phyloP scores from a whole-genome alignment of 2,113 vertebrate genomes.

The Petrocephalus zakoni region DNA sequence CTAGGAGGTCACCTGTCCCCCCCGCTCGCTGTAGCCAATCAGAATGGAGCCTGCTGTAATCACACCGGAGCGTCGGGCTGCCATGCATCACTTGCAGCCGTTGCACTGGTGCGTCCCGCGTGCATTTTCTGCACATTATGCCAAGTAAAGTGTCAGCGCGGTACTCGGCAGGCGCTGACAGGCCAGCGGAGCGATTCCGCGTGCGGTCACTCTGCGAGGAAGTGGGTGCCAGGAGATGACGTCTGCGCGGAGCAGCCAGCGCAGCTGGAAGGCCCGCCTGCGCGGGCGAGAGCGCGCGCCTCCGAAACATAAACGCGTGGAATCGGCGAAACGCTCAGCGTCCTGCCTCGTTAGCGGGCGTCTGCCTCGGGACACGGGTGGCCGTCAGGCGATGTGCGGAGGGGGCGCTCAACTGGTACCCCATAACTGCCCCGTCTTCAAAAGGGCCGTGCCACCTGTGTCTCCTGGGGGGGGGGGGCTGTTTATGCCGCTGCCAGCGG shows the following conservation, averaged over 20 bases:
- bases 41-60: conserved; percentile 55
- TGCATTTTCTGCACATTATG: conserved; percentile 37
- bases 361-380: neutral
- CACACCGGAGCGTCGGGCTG: conserved; percentile 54
- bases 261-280: neutral
- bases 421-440: neutral
- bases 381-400: neutral
- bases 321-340: neutral
- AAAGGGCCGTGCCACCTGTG: neutral
- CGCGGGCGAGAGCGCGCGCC: neutral
- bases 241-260: neutral
- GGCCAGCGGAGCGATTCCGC: conserved; percentile 46
- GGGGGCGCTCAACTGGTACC: neutral
- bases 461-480: neutral
- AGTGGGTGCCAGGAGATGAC: conserved; percentile 42
- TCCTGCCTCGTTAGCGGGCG: neutral
- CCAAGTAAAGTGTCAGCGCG: conserved; percentile 56
- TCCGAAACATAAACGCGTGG: neutral
- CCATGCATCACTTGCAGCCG: conserved; percentile 61
- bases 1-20: conserved; percentile 68
- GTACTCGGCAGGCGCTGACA: conserved; percentile 43
- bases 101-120: conserved; percentile 55
- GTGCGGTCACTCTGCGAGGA: conserved; percentile 53
- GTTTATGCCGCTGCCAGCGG: neutral
- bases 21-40: conserved; percentile 59